Percentiles rank a stretch among this genome's conserved stretches.
Evolutionary conservation across 2,888 invertebrate species (phyloP).

Genomic region (Oconnorella tubifera): DNA sequence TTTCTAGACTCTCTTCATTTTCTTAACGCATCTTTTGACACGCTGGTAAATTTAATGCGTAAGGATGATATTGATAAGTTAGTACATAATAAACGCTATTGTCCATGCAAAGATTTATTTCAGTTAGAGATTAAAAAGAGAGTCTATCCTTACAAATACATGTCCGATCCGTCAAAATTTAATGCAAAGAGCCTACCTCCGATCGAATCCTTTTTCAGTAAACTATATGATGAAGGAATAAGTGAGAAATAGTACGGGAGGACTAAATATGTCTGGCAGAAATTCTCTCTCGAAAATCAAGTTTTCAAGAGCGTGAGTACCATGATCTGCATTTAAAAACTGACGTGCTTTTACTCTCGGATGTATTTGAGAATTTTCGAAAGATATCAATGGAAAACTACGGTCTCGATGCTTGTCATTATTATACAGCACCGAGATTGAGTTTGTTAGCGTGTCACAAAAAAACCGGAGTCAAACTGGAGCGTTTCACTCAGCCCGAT

Average conservation of each 20-base stretch:
- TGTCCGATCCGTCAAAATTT: conserved; percentile 9
- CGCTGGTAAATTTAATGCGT: no score
- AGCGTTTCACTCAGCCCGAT: conserved; percentile 38
- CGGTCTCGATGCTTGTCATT: no score
- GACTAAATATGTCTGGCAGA: conserved; percentile 11
- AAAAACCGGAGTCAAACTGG: conserved; percentile 35
- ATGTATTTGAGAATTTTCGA: conserved; percentile 25
- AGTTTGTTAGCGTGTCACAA: no score
- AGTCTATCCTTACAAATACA: conserved; percentile 16
- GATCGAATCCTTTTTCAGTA: conserved; percentile 7
- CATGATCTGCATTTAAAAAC: conserved; percentile 19
- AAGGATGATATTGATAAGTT: no score
- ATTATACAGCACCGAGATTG: no score
- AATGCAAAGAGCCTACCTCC: conserved; percentile 5
- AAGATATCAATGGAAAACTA: no score
- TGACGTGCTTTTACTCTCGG: conserved; percentile 14
- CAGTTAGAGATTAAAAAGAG: no score
- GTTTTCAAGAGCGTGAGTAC: conserved; percentile 17
- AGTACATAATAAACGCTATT: no score
- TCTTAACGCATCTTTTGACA: no score
- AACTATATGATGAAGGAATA: conserved; percentile 9
- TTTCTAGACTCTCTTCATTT: no score
- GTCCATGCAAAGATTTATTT: no score
- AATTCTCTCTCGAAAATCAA: conserved; percentile 11
- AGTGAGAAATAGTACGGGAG: conserved; percentile 8